Evolutionary conservation across 2,888 invertebrate genomes (phyloP).

Genomic region (Himalopsyche tibetana): DNA sequence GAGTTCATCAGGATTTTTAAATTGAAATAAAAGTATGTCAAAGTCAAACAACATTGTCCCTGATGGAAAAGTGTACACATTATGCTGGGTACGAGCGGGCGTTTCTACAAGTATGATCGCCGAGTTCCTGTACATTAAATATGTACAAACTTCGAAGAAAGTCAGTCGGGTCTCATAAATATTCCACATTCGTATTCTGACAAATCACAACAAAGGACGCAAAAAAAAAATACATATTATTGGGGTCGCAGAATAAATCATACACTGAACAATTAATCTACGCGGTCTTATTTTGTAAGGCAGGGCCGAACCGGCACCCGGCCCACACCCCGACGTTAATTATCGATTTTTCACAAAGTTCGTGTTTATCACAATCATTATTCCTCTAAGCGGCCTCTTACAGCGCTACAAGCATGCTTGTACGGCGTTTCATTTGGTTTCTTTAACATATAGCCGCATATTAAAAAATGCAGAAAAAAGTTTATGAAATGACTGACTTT

Average conservation of each 20-base stretch:
- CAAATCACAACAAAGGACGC: conserved; percentile 5
- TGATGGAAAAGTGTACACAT: too few species aligned
- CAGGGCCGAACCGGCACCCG: conserved; percentile 17
- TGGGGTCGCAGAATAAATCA: conserved; percentile 28
- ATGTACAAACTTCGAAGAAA: background rate
- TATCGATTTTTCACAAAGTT: conserved; percentile 37
- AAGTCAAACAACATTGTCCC: too few species aligned
- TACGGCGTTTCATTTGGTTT: background rate
- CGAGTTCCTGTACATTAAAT: background rate
- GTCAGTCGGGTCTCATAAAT: background rate
- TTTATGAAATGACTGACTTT: too few species aligned
- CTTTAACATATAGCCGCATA: too few species aligned
- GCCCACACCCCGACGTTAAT: background rate
- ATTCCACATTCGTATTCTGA: conserved; percentile 21
- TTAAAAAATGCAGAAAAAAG: too few species aligned
- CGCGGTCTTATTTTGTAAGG: background rate
- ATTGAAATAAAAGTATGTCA: too few species aligned
- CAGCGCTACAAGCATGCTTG: background rate
- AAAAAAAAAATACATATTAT: background rate
- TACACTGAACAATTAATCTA: conserved; percentile 37
- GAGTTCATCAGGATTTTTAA: too few species aligned
- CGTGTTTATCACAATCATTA: conserved; percentile 31
- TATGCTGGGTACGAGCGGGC: too few species aligned
- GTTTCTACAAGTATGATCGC: too few species aligned
- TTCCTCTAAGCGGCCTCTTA: background rate